Base-by-base conservation (phyloP, 2,797 vertebrate genomes). In the Ceryle rudis region DNA sequence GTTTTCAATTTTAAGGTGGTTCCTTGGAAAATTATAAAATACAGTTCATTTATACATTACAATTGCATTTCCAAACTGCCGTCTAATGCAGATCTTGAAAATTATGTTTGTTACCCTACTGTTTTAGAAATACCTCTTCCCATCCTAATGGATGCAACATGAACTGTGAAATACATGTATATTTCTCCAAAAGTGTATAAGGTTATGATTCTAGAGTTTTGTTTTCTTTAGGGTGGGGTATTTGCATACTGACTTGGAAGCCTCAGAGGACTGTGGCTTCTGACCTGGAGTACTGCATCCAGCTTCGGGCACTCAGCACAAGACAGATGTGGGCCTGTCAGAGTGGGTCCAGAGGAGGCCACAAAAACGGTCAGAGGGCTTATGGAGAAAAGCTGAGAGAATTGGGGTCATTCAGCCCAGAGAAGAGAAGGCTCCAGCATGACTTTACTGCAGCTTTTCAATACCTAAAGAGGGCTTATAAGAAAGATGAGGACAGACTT, bases 261-360 rank as follows among this genome's bases (percentile, higher is more conserved):
- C 10, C 90, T 17, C 17, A 72, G 11, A 31, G 78, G 23, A 35
- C 51, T 86, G 35, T 51, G 47, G 41, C 37, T 62, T 87, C 18
- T 3, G 3, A n/a, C 16, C 26, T 62, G 18, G 39, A 66, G 11
- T 49, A 35, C 0, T 0, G 2, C 18, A 18, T 73, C 17, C 39
- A 81, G 1, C 18, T 64, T 49, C 2, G 1, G 47, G 23, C 13
- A 13, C n/a, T 39, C 9, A 21, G 20, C 41, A 82, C 25, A 85
- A 44, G 58, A 72, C 11, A 28, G 44, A 4, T 31, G 6, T 14
- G 9, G 21, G 29, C 11, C 6, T 64, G 21, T 57, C 31, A 25
- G 26, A 46, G 3, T 4, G 2, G 19, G 29, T 84, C 20, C 44
- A 65, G 41, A 33, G 14, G 11, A 86, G 41, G 25, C 33, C 62